Evolutionary conservation across 2,113 vertebrate species (phyloP).

Genomic region (Cynopterus brachyotis): DNA sequence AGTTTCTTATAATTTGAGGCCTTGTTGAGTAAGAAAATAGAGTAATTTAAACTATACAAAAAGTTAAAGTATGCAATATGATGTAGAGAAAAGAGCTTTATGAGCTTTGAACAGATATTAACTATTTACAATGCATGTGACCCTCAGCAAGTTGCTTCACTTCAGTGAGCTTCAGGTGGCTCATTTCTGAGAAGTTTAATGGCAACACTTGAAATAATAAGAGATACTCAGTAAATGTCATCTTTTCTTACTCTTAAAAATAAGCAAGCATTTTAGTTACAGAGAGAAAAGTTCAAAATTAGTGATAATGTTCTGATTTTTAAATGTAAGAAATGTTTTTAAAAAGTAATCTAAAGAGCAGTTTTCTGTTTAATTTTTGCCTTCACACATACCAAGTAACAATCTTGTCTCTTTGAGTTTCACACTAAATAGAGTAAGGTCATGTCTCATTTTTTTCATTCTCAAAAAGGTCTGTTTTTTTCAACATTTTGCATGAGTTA

Average conservation of each 20-base stretch:
- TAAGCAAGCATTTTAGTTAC: background rate
- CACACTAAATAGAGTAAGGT: background rate
- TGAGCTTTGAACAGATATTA: background rate
- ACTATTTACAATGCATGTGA: background rate
- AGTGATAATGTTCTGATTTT: constrained; percentile 10
- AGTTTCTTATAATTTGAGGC: background rate
- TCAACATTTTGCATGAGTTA: constrained; percentile 18
- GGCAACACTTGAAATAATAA: background rate
- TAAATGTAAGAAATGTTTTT: background rate
- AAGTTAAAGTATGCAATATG: background rate
- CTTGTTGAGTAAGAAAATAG: background rate
- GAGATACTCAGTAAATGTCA: background rate
- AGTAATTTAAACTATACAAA: background rate
- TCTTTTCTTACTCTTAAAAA: background rate
- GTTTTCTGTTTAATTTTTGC: background rate
- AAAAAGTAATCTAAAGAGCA: background rate
- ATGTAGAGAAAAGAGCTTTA: background rate
- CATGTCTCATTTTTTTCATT: background rate
- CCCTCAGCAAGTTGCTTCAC: background rate
- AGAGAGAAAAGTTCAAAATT: constrained; percentile 19
- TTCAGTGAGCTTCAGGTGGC: background rate
- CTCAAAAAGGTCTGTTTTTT: background rate
- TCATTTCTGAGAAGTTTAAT: background rate
- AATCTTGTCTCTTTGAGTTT: background rate
- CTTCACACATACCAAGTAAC: background rate